A percentile compares a stretch with the other conserved stretches of the same genome.
Conservation (phyloP, 2,888 invertebrate species). For the Euphydryas editha region DNA sequence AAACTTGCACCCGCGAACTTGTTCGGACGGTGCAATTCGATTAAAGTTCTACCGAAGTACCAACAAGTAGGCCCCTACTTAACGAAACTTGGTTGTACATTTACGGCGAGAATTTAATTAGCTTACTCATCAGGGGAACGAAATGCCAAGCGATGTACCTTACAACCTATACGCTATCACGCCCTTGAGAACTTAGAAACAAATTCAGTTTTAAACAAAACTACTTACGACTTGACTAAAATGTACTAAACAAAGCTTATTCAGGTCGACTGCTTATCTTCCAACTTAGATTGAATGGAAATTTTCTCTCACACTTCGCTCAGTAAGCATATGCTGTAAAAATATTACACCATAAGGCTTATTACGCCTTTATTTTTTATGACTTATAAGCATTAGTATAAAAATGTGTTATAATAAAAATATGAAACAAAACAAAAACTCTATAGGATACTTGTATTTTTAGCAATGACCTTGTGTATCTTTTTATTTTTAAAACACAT, state of each 20-base stretch:
- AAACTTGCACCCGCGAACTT: constrained; percentile 64
- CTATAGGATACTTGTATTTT: not conserved
- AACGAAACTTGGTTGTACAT: constrained; percentile 70
- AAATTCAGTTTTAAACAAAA: constrained; percentile 39
- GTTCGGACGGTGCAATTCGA: constrained; percentile 77
- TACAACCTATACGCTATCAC: constrained; percentile 44
- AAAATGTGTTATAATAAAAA: constrained; percentile 26
- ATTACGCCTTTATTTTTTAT: constrained; percentile 37
- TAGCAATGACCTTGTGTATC: too few species aligned
- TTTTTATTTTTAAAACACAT: too few species aligned
- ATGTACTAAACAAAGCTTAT: constrained; percentile 34
- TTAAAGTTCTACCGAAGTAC: constrained; percentile 76
- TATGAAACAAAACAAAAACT: constrained; percentile 11
- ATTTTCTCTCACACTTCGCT: constrained; percentile 43
- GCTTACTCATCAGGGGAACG: constrained; percentile 63
- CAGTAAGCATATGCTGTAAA: constrained; percentile 36
- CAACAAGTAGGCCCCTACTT: constrained; percentile 69
- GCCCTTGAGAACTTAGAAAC: constrained; percentile 40
- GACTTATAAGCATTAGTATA: constrained; percentile 21
- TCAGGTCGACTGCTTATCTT: constrained; percentile 44
- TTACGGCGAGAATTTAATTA: constrained; percentile 76
- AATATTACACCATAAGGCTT: constrained; percentile 28
- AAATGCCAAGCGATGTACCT: constrained; percentile 41
- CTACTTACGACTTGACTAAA: constrained; percentile 33
- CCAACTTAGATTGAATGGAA: constrained; percentile 59